Base-by-base conservation (phyloP, 2,797 vertebrate genomes). In the Monodelphis domestica region DNA sequence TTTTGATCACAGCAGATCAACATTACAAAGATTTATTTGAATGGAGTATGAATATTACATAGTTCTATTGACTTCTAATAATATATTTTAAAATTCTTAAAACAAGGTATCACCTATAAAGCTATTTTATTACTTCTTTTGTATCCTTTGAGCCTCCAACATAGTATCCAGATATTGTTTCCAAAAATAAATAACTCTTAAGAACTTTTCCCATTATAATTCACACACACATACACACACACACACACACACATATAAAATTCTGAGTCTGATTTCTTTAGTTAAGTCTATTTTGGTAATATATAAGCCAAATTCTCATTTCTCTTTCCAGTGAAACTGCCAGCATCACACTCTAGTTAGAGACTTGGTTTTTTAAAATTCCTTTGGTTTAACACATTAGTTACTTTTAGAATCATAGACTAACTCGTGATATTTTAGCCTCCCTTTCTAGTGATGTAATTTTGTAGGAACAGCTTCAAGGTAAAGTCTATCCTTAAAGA, bases 131-230 rank as follows among this genome's bases (percentile, higher is more conserved):
- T 93, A 54, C 52, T 24, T 91, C 90, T 84, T 30, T 56, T 57
- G 50, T 38, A 59, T 59, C 30, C 12, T 33, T 33, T 33, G 33
- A 33, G 57, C 56, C 6, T 59, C 33, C 29, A 55, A 90, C 7
- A 90, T 93, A 55, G 55, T 90, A 52, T 52, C 56, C 88, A 84
- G 1, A 54, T 70, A 96, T 78, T 95, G 54, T 59, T 59, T 59
- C 57, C 30, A 59, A 91, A 84, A 93, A 90, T 89, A 84, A 93
- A 90, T 89, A 87, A 84, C 63, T 95, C n/a, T n/a, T 89, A 17
- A 95, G 30, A 59, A 11, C 52, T 59, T 91, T 56, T 24, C 1
- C 88, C 12, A 92, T 91, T 91, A n/a, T 89, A 90, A 53, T 89
- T 95, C 28, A 3, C 52, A 50, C 26, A 59, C 2, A 59, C 38